Conservation (phyloP, 2,113 vertebrate genomes). For the Patagioenas fasciata region DNA sequence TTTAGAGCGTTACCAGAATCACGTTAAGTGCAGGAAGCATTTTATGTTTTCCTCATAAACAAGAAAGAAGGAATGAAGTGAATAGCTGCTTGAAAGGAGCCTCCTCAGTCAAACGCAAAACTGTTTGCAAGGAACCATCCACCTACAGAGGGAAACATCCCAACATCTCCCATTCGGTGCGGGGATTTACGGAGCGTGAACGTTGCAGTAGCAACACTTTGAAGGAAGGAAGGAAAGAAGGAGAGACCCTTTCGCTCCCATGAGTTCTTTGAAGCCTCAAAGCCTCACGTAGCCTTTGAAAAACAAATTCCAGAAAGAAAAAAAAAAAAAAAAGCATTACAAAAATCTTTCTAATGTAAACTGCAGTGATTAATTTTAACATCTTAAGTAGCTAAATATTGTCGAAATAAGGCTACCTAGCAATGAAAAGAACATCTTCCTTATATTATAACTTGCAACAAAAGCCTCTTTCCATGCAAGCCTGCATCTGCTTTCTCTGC, state of each 20-base stretch:
- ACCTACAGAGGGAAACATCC: not conserved
- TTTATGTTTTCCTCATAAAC: conserved; percentile 58
- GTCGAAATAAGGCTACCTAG: not conserved
- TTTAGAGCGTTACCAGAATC: conserved; percentile 38
- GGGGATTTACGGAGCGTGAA: not conserved
- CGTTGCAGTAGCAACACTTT: not conserved
- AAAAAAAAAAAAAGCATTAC: not conserved
- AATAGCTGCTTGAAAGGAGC: not conserved
- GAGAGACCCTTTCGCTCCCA: not conserved
- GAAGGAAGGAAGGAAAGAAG: not conserved
- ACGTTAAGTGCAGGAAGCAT: conserved; percentile 10
- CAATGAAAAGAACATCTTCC: not conserved
- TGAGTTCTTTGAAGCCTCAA: not conserved
- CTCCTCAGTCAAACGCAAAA: not conserved
- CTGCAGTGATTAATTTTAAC: not conserved
- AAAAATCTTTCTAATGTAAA: not conserved
- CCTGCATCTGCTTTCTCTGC: not conserved
- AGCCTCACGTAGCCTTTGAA: not conserved
- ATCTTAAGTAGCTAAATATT: not conserved
- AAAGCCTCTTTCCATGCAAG: not conserved
- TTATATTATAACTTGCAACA: not conserved
- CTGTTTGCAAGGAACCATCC: not conserved
- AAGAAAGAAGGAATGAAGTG: not conserved
- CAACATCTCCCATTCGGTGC: fast-evolving
- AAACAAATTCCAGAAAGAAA: not conserved